These are phyloP conservation scores for Diplodus sargus DNA, from an alignment of 2,797 vertebrate species.

Conservation along the genomic window DNA sequence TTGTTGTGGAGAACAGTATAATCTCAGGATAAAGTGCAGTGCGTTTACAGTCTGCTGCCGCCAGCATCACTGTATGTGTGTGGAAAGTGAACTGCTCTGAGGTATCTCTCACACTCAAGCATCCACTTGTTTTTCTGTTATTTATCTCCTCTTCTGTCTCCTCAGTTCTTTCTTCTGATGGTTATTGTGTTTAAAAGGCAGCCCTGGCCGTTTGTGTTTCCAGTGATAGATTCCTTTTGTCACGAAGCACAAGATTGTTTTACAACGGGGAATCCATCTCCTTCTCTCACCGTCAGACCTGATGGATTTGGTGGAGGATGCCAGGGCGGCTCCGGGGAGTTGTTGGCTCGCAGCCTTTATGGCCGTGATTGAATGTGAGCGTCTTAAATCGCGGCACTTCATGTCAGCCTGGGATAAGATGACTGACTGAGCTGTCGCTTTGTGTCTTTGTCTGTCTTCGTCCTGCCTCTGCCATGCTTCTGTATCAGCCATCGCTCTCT, in stretches of 20 bases:
- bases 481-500: constrained; percentile 12
- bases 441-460: constrained; percentile 18
- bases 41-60: constrained; percentile 10
- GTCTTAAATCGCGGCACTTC: constrained; percentile 48
- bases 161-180: constrained; percentile 14
- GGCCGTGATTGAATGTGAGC: constrained; percentile 54
- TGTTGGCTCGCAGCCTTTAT: constrained; percentile 39
- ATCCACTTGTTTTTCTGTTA: constrained; percentile 18
- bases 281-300: constrained; percentile 24
- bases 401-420: constrained; percentile 15
- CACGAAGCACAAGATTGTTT: constrained; percentile 31
- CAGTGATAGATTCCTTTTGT: constrained; percentile 33
- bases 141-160: constrained; percentile 2
- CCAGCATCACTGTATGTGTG: constrained; percentile 8
- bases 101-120: constrained; percentile 24
- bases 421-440: constrained; percentile 30
- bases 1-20: constrained; percentile 12
- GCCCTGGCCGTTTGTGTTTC: constrained; percentile 22
- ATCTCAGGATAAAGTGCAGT: constrained; percentile 24
- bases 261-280: constrained; percentile 34
- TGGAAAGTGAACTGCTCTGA: constrained; percentile 12
- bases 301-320: constrained; percentile 53
- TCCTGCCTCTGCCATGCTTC: constrained; percentile 5
- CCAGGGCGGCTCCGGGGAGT: constrained; percentile 38
- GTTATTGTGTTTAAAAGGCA: constrained; percentile 30